Conservation (phyloP, 2,113 vertebrate genomes). For the Otus sunia region DNA sequence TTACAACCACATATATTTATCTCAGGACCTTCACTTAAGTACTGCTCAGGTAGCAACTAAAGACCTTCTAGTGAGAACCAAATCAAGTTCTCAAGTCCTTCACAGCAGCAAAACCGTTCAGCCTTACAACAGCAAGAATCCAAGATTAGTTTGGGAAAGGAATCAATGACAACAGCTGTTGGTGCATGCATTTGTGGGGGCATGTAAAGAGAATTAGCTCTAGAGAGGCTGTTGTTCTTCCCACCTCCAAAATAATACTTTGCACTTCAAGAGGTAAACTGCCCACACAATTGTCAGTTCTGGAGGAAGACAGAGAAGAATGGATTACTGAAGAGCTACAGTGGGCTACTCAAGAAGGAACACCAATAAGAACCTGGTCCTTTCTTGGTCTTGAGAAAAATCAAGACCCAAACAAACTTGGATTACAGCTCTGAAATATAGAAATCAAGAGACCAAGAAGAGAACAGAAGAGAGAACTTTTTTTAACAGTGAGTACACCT, state of each 20-base stretch:
- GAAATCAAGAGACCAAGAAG: not conserved
- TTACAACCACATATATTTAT: not conserved
- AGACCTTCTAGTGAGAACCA: not conserved
- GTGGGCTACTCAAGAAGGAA: not conserved
- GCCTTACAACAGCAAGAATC: not conserved
- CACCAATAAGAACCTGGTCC: not conserved
- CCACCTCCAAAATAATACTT: slow-evolving; percentile 54
- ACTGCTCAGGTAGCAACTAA: not conserved
- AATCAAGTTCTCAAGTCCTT: not conserved
- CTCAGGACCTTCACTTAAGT: not conserved
- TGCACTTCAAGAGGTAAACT: slow-evolving; percentile 49
- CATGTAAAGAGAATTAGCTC: slow-evolving; percentile 21
- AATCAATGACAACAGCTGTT: slow-evolving; percentile 24
- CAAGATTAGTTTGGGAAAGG: not conserved
- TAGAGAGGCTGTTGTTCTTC: slow-evolving; percentile 37
- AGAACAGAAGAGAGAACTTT: not conserved
- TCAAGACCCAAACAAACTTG: not conserved
- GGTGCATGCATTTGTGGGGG: slow-evolving; percentile 13
- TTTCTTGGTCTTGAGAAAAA: not conserved
- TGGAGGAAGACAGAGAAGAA: not conserved
- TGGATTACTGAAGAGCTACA: not conserved
- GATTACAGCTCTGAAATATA: not conserved
- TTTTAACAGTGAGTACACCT: not conserved
- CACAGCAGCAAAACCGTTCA: not conserved
- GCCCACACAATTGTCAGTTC: slow-evolving; percentile 30